Base-by-base conservation (phyloP, 2,888 invertebrate genomes). In the Drosophila mimica region DNA sequence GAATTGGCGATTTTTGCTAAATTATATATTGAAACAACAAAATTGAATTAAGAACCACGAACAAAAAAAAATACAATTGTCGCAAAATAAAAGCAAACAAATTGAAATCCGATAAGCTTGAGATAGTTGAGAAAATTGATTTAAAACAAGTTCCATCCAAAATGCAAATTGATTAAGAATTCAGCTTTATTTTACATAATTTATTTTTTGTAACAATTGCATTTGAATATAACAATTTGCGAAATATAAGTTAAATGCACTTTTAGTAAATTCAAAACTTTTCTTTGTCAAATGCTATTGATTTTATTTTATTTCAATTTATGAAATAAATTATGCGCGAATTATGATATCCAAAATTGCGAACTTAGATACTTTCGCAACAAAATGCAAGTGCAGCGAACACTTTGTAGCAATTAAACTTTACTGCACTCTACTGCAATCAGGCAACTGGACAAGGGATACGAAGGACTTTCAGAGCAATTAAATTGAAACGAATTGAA, bases 401-500 rank as follows among this genome's bases (percentile, higher is more conserved):
- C 40, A 40, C 28, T 67, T 67, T 36, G n/a, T 0, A 40, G 4
- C 54, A 25, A 20, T 20, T 28, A 33, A 36, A n/a, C 15, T 34
- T 31, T 31, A 17, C 20, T 15, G 43, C 38, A 31, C 43, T n/a
- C 25, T 7, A 7, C 13, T 20, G 7, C n/a, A 48, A 57, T 58
- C 58, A 33, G n/a, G 9, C 2, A 38, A 11, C 9, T 49, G 2
- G 51, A 28, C 51, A 78, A 74, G 69, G 25, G 20, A 46, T 46
- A 3, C 20, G 46, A 25, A 25, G 8, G 25, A 74, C 86, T 83
- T 80, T 88, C 72, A 85, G 78, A 62, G 76, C 56, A 34, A 40
- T 40, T 43, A 57, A 60, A 33, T 48, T 88, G 78, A 82, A 62
- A 57, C 54, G 52, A 66, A 81, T 84, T 79, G 69, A 76, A 58